These are phyloP conservation scores for Calephelis virginiensis DNA, from an alignment of 1,140 invertebrate species.

Conservation along the genomic window DNA sequence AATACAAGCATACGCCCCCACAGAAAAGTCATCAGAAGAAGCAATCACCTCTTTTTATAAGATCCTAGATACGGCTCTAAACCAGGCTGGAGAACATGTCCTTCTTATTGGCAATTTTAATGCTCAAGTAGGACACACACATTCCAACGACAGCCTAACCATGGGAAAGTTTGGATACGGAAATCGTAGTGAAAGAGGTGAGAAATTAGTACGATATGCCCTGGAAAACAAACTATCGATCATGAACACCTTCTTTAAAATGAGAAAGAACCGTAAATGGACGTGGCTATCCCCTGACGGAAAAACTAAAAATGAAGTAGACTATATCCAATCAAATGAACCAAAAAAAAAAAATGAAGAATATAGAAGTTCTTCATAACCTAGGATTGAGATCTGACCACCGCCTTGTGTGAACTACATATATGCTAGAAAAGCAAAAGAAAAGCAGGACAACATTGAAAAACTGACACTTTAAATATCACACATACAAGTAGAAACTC, in stretches of 20 bases:
- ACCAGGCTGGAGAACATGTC: too few species aligned
- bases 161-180: constrained; percentile 16
- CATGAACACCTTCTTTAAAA: too few species aligned
- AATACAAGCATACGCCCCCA: constrained; percentile 8
- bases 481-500: too few species aligned
- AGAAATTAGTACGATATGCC: too few species aligned
- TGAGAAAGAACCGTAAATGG: too few species aligned
- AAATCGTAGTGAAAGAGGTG: too few species aligned
- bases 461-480: too few species aligned
- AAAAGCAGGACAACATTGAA: constrained; percentile 14
- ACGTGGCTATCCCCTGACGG: too few species aligned
- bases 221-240: too few species aligned
- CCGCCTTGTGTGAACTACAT: not conserved
- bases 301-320: constrained; percentile 13
- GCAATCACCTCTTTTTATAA: too few species aligned
- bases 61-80: too few species aligned
- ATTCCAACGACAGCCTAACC: not conserved
- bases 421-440: not conserved
- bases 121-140: constrained; percentile 1
- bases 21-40: not conserved
- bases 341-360: not conserved
- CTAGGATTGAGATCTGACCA: not conserved
- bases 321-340: not conserved
- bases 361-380: not conserved
- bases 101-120: constrained; percentile 18